Base-by-base conservation (phyloP, 2,113 vertebrate species). In the Capra hircus region DNA sequence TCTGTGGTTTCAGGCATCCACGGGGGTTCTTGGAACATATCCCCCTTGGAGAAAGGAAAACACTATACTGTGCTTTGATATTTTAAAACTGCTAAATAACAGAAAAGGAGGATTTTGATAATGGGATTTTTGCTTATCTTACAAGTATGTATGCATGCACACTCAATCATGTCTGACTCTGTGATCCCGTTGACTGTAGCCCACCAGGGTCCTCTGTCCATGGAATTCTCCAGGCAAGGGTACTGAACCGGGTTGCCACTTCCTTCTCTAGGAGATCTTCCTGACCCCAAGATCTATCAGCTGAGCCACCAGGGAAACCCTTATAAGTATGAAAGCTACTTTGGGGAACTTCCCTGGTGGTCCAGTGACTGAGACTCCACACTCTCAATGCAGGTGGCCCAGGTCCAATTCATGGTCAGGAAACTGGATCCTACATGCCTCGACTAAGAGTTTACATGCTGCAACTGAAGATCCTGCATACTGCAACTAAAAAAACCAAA, bases 61-160 rank as follows among this genome's bases (percentile, higher is more conserved):
- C 19, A 17, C 1, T 30, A 5, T 23, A 40, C 45, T 91, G 7
- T 93, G 23, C 6, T 89, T 93, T 59, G 50, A 11, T 82, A 92
- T 90, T 94, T 97, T 81, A 45, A 89, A 94, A 15, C 3, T 40
- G 8, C 55, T 91, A n/a, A 60, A 6, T 88, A 95, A 83, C 67
- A 82, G 60, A 88, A 78, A 95, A 71, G 14, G 30, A 33, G 3
- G 40, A 40, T 48, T 95, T 90, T 55, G 62, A 14, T 84, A 48
- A 87, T 96, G 45, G 4, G 23, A 62, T 82, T 97, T 95, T 43
- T 74, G 33, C 45, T 85, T 81, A 84, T 50, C 87, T 96, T 90
- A 3, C n/a, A 62, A 90, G 17, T 94, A 60, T 86, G 57, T 77
- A 40, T 43, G 36, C 36, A 43, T 27, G 36, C 21, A 43, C 36